Evolutionary conservation across 2,113 vertebrate genomes (phyloP).

Genomic region (Ctenomys sociabilis): DNA sequence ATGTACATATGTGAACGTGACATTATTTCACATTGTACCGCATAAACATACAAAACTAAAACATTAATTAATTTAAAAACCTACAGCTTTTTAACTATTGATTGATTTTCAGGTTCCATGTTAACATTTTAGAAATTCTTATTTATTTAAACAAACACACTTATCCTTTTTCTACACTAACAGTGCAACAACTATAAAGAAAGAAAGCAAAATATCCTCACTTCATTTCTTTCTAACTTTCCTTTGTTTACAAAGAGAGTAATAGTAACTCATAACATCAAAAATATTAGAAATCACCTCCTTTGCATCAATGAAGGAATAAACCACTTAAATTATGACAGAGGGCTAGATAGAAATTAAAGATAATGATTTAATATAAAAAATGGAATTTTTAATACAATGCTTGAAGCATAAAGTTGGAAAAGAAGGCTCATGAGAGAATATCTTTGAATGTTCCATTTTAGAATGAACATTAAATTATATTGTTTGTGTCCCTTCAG

Average conservation of each 20-base stretch:
- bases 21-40: neutral
- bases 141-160: slow-evolving; percentile 1
- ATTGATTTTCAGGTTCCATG: neutral
- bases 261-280: neutral
- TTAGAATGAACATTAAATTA: slow-evolving; percentile 4
- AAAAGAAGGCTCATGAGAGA: neutral
- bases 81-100: neutral
- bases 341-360: neutral
- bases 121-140: neutral
- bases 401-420: neutral
- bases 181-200: neutral
- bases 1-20: neutral
- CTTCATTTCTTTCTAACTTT: neutral
- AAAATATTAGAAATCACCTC: neutral
- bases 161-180: neutral
- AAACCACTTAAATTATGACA: neutral
- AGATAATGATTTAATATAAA: slow-evolving; percentile 26
- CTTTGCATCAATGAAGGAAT: neutral
- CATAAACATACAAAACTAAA: neutral
- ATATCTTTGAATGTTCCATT: slow-evolving; percentile 7
- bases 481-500: neutral
- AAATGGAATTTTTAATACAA: neutral
- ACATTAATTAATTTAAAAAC: neutral
- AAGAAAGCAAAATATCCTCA: neutral
- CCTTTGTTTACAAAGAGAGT: neutral